These are phyloP conservation scores for Danio albolineatus DNA, from an alignment of 2,797 vertebrate species.

Conservation along the genomic window DNA sequence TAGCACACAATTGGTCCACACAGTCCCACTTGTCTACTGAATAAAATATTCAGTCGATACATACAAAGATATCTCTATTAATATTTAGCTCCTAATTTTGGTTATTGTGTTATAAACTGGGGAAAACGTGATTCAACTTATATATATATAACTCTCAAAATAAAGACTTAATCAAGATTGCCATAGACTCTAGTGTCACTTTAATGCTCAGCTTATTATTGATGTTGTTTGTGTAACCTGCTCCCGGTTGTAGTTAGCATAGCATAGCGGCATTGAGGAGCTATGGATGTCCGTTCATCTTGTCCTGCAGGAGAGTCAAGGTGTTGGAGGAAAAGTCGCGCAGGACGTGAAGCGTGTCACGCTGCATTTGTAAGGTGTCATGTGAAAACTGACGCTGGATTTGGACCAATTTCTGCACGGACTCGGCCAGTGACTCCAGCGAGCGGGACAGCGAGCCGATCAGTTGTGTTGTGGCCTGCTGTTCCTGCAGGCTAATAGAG, in stretches of 20 bases:
- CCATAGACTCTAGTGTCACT: slow-evolving; percentile 40
- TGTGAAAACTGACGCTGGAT: slow-evolving; percentile 80
- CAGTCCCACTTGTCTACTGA: slow-evolving; percentile 35
- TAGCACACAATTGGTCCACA: slow-evolving; percentile 43
- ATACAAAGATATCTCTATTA: slow-evolving; percentile 16
- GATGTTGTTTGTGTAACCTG: slow-evolving; percentile 24
- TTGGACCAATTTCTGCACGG: slow-evolving; percentile 79
- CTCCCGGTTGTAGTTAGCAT: background rate
- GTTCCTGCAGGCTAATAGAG: slow-evolving; percentile 78
- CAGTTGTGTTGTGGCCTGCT: slow-evolving; percentile 74
- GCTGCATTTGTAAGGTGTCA: slow-evolving; percentile 78
- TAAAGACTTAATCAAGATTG: slow-evolving; percentile 4
- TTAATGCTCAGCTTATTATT: slow-evolving; percentile 8
- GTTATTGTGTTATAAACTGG: slow-evolving; percentile 12
- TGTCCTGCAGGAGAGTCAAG: slow-evolving; percentile 77
- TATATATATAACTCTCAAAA: background rate
- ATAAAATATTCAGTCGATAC: slow-evolving; percentile 17
- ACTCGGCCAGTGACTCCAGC: slow-evolving; percentile 77
- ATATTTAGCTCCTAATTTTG: background rate
- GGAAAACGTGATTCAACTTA: background rate
- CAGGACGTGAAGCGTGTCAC: slow-evolving; percentile 78
- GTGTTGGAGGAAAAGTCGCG: slow-evolving; percentile 78
- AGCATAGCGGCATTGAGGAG: background rate
- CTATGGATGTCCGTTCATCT: slow-evolving; percentile 63
- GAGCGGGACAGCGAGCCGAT: slow-evolving; percentile 78